phyloP scores from a whole-genome alignment of 1,140 invertebrate species.

The Trichonephila clavata region DNA sequence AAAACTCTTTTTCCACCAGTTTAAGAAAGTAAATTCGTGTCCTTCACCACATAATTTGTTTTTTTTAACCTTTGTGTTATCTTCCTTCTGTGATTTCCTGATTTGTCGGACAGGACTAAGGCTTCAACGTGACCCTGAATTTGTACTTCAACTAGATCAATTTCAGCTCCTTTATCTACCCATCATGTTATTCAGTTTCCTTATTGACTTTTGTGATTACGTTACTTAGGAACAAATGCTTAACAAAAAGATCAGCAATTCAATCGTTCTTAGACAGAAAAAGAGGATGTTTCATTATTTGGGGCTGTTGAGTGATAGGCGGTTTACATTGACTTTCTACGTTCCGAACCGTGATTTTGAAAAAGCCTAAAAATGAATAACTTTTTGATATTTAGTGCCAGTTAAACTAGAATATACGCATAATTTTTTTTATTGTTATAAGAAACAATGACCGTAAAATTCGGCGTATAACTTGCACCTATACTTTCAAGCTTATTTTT shows the following conservation, averaged over 20 bases:
- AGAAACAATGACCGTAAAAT: too few relatives aligned
- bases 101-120: background rate
- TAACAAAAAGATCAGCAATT: background rate
- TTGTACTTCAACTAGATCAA: slow-evolving; percentile 9
- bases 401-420: too few relatives aligned
- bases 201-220: background rate
- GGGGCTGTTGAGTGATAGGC: background rate
- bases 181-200: background rate
- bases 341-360: too few relatives aligned
- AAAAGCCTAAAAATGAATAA: too few relatives aligned
- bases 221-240: background rate
- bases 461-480: too few relatives aligned
- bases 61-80: background rate
- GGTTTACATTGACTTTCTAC: too few relatives aligned
- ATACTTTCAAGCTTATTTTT: too few relatives aligned
- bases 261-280: background rate
- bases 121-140: background rate
- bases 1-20: too few relatives aligned
- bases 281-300: too few relatives aligned
- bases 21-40: background rate
- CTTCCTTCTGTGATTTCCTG: background rate
- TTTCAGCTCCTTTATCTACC: slow-evolving; percentile 7
- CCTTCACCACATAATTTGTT: background rate
- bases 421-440: too few relatives aligned
- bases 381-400: too few relatives aligned